Evolutionary conservation across 2,797 vertebrate genomes (phyloP).

Genomic region (Acanthurus lineatus): DNA sequence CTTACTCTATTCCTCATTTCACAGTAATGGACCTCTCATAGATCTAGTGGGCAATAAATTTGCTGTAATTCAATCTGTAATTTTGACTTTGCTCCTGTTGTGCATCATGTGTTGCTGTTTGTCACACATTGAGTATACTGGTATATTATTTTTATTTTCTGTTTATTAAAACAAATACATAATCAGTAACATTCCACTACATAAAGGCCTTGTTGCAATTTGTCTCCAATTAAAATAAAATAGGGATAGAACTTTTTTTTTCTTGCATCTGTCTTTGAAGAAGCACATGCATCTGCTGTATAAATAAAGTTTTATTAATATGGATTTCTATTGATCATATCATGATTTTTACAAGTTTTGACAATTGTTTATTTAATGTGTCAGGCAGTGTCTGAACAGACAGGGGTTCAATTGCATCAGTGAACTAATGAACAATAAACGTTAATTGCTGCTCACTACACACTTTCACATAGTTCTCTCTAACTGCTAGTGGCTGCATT

Average conservation of each 20-base stretch:
- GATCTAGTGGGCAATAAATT: neutral
- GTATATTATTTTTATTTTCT: too few species aligned
- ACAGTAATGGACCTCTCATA: neutral
- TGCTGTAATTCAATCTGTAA: neutral
- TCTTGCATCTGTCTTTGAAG: neutral
- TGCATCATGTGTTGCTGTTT: too few species aligned
- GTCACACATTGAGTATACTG: neutral
- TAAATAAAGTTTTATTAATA: neutral
- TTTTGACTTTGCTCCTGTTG: neutral
- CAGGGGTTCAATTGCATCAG: too few species aligned
- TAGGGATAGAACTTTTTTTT: neutral
- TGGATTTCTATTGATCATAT: neutral
- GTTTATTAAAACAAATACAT: too few species aligned
- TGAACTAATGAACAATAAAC: too few species aligned
- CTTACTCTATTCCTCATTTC: slow-evolving; percentile 5
- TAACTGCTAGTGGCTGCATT: too few species aligned
- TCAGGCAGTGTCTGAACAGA: neutral
- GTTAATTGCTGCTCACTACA: too few species aligned
- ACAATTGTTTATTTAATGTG: neutral
- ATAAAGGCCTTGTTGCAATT: too few species aligned
- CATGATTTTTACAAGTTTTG: neutral
- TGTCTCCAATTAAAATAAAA: neutral
- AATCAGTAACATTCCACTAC: too few species aligned
- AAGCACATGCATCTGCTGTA: neutral
- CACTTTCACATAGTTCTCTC: too few species aligned